These are phyloP conservation scores for Pyrochroa serraticornis DNA, from an alignment of 2,888 invertebrate species.

Conservation along the genomic window DNA sequence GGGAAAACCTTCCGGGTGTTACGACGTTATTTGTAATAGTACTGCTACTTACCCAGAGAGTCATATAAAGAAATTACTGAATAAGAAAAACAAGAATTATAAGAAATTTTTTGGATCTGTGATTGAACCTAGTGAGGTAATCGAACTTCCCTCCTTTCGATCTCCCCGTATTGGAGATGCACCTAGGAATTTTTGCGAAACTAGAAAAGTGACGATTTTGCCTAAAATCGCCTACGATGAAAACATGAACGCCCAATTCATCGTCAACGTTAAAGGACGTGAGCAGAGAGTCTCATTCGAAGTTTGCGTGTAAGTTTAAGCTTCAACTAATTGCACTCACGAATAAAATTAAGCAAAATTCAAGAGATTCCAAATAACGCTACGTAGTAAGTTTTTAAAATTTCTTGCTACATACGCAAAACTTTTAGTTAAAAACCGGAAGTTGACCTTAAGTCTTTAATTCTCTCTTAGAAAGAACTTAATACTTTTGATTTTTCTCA, in stretches of 20 bases:
- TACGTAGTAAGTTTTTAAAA: too few relatives aligned
- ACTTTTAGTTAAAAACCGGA: too few relatives aligned
- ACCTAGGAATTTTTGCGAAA: slow-evolving; percentile 24
- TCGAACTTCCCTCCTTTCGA: background rate
- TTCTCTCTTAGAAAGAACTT: too few relatives aligned
- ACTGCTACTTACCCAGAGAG: too few relatives aligned
- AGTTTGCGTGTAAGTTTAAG: slow-evolving; percentile 33
- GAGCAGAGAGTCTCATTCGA: slow-evolving; percentile 32
- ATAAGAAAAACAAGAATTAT: background rate
- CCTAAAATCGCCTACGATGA: slow-evolving; percentile 31
- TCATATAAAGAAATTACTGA: background rate
- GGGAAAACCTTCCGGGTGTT: too few relatives aligned
- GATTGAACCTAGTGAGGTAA: slow-evolving; percentile 1
- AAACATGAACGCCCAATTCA: slow-evolving; percentile 23
- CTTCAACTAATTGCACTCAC: too few relatives aligned
- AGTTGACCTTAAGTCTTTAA: too few relatives aligned
- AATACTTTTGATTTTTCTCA: too few relatives aligned
- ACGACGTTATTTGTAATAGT: too few relatives aligned
- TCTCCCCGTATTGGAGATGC: background rate
- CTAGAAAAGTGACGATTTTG: slow-evolving; percentile 18
- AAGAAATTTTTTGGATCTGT: slow-evolving; percentile 3
- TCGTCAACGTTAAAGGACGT: slow-evolving; percentile 30
- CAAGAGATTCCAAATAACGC: too few relatives aligned
- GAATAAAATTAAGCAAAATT: too few relatives aligned
- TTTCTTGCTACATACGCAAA: too few relatives aligned